Percentiles rank a stretch among this genome's conserved stretches.
Evolutionary conservation across 2,888 invertebrate species (phyloP).

Genomic region (Mesorhabditis belari): DNA sequence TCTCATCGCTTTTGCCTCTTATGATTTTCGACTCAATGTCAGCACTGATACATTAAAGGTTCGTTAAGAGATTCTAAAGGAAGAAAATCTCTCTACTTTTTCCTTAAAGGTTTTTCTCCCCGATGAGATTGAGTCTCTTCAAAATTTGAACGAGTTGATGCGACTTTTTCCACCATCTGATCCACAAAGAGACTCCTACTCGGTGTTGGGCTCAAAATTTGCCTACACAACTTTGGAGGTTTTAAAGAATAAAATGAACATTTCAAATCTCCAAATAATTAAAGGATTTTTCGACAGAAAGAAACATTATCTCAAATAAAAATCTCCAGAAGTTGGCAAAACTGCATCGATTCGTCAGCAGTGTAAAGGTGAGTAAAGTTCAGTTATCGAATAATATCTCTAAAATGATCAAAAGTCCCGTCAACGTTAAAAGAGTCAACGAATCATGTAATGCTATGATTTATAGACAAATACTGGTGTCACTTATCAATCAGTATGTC

Average conservation of each 20-base stretch:
- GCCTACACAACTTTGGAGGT: conserved; percentile 29
- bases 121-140: conserved; percentile 44
- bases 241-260: too few species aligned
- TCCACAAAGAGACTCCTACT: conserved; percentile 46
- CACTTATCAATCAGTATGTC: conserved; percentile 11
- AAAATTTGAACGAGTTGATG: conserved; percentile 36
- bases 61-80: background rate
- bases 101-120: conserved; percentile 51
- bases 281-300: conserved; percentile 18
- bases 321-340: conserved; percentile 22
- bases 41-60: conserved; percentile 26
- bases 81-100: background rate
- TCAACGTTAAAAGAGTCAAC: too few species aligned
- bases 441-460: background rate
- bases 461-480: conserved; percentile 16
- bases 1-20: conserved; percentile 18
- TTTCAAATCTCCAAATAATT: conserved; percentile 6
- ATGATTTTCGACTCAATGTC: conserved; percentile 26
- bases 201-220: conserved; percentile 45
- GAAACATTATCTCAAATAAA: conserved; percentile 26
- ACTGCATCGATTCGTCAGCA: conserved; percentile 27
- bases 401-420: too few species aligned
- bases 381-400: background rate
- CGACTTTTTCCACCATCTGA: conserved; percentile 45
- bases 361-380: conserved; percentile 12